Percentiles rank a stretch among this genome's conserved stretches.
These are phyloP conservation scores for Oryzias dopingdopingensis DNA, from an alignment of 2,797 vertebrate species.

Conservation along the genomic window DNA sequence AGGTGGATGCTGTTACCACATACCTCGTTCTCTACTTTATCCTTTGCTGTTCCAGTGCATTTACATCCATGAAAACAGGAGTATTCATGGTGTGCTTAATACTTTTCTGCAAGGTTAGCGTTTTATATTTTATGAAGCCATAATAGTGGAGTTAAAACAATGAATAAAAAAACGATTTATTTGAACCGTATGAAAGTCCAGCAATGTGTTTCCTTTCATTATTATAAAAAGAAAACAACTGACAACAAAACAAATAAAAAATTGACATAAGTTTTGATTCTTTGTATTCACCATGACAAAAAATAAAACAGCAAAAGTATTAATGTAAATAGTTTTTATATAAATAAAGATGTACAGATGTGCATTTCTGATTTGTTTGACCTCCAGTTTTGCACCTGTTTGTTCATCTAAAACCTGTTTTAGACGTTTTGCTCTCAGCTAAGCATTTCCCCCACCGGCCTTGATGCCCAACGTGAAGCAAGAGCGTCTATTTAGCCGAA, in stretches of 20 bases:
- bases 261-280: too few species aligned
- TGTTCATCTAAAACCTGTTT: constrained; percentile 1
- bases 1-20: constrained; percentile 11
- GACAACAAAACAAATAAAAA: neutral
- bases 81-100: neutral
- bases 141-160: too few species aligned
- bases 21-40: constrained; percentile 16
- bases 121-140: neutral
- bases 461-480: constrained; percentile 55
- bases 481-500: constrained; percentile 49
- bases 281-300: too few species aligned
- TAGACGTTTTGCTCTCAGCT: constrained; percentile 7
- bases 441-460: constrained; percentile 37
- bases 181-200: neutral
- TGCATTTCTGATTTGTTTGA: neutral
- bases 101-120: neutral
- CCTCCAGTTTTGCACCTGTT: neutral
- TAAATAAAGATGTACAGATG: neutral
- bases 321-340: too few species aligned
- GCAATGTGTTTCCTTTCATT: neutral
- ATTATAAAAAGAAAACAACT: neutral
- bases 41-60: constrained; percentile 20
- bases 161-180: too few species aligned
- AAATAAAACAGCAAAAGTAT: too few species aligned
- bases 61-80: constrained; percentile 30